Evolutionary conservation across 2,113 vertebrate genomes (phyloP).

Genomic region (Tupaia chinensis): DNA sequence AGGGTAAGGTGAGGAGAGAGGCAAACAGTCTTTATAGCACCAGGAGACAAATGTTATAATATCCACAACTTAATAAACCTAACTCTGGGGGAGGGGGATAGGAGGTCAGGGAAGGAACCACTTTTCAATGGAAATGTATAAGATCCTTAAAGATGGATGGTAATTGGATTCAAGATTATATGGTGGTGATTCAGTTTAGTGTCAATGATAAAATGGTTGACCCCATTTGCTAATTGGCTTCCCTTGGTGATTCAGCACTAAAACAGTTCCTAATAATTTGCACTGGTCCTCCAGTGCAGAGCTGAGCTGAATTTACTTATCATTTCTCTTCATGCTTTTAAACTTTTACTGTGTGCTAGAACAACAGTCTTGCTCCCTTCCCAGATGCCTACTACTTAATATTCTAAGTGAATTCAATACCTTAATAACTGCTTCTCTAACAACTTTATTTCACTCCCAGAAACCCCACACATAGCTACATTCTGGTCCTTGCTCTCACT

Average conservation of each 20-base stretch:
- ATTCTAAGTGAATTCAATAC: not conserved
- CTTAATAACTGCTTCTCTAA: not conserved
- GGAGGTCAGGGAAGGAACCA: not conserved
- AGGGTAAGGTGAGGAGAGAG: not conserved
- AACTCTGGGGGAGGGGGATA: rapidly evolving
- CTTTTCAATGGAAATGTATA: not conserved
- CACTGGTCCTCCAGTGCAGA: not conserved
- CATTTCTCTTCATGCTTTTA: not conserved
- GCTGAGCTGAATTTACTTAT: not conserved
- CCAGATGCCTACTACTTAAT: not conserved
- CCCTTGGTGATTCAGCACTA: constrained; percentile 6
- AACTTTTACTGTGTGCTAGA: not conserved
- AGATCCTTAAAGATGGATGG: not conserved
- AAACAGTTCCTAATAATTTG: not conserved
- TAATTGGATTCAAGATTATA: constrained; percentile 67
- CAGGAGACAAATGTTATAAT: not conserved
- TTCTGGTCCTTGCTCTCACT: not conserved
- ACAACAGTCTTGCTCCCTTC: not conserved
- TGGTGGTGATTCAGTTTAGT: not conserved
- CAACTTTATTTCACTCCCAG: not conserved
- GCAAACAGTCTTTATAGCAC: not conserved
- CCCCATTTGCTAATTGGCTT: constrained; percentile 62
- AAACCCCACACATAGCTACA: not conserved
- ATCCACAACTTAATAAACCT: not conserved
- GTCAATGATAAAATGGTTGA: constrained; percentile 59